Evolutionary conservation across 2,797 vertebrate species (phyloP).

Genomic region (Peromyscus eremicus): DNA sequence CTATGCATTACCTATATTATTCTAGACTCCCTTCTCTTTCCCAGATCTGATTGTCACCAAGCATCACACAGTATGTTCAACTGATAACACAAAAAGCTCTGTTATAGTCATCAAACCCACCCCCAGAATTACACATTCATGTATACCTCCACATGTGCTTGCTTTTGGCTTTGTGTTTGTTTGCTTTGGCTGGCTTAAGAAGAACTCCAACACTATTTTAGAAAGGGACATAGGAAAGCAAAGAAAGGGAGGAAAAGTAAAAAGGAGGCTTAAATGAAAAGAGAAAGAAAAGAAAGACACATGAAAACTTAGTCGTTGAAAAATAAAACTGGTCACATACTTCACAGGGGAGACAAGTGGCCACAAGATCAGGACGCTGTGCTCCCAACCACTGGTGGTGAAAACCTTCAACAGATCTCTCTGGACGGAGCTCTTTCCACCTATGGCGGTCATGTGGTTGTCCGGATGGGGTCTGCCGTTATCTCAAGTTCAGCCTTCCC

Average conservation of each 20-base stretch:
- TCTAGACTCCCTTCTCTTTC: constrained; percentile 30
- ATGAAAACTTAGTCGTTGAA: neutral
- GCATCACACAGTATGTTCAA: neutral
- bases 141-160: constrained; percentile 18
- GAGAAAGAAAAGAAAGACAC: neutral
- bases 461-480: neutral
- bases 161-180: constrained; percentile 16
- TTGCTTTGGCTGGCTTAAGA: constrained; percentile 48
- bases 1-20: neutral
- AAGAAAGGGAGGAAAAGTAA: neutral
- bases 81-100: constrained; percentile 12
- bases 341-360: neutral
- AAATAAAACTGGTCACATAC: neutral
- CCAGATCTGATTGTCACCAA: constrained; percentile 25
- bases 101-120: neutral
- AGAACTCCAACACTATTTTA: neutral
- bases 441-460: no score
- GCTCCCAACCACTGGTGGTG: neutral
- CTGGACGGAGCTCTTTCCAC: neutral
- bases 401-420: neutral
- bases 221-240: neutral
- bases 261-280: neutral
- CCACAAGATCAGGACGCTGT: neutral
- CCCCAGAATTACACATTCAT: constrained; percentile 1
- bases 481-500: neutral